Base-by-base conservation (phyloP, 2,113 vertebrate genomes). In the Mandrillus leucophaeus region DNA sequence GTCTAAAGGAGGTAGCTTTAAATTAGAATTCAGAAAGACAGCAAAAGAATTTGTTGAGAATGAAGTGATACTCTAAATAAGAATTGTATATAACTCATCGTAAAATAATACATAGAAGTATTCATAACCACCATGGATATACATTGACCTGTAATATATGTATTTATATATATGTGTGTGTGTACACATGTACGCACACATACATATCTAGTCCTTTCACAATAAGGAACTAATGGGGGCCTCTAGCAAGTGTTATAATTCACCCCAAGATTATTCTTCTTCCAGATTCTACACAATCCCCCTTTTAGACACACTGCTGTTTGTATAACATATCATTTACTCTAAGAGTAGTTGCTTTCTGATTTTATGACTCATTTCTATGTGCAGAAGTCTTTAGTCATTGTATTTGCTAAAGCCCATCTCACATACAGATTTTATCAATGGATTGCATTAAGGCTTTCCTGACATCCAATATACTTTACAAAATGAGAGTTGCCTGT, bases 351-450 rank as follows among this genome's bases (percentile, higher is more conserved):
- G 40, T 25, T 92, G 40, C 68, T 88, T 86, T 25, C 87, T 80
- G 52, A 73, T 87, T 72, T 85, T 76, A 88, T 57, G 43, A 70
- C 38, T 59, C 23, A 80, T 25, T 72, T 93, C 76, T 91, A 91
- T 91, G 90, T 90, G 45, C 27, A 72, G 16, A 76, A 94, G 55
- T 81, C 84, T 87, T 90, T 73, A 48, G 87, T 83, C 25, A 59
- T 45, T 83, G 48, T 59, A 81, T 93, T 93, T 94, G 27, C 59
- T 84, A 75, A 96, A 90, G 10, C 23, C 92, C 48, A 79, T 68
- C 79, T 86, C 88, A 55, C 23, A 66, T 76, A 75, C 30, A 94
- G 48, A 87, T 25, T 35, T 57, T 80, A 66, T 52, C 43, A 89
- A 76, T 48, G 61, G 48, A 25, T 40, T 94, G n/a, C 55, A 88